These are phyloP conservation scores for Oreocharis arfaki DNA, from an alignment of 2,113 vertebrate species.

Conservation along the genomic window DNA sequence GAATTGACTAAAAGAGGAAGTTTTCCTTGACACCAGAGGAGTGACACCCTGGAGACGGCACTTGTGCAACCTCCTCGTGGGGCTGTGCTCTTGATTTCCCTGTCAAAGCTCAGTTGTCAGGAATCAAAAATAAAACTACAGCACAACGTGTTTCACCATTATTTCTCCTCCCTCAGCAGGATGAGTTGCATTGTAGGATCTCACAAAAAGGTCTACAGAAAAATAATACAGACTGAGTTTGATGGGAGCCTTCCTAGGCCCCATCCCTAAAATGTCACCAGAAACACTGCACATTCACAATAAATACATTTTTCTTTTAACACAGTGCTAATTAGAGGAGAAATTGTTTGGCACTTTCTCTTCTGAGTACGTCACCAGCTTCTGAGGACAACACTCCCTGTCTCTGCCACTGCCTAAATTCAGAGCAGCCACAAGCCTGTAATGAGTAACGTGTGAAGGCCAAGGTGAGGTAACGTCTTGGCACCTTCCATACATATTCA, in stretches of 20 bases:
- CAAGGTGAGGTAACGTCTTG: constrained; percentile 13
- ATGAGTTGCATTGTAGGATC: background rate
- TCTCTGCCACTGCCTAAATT: background rate
- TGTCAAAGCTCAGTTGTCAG: background rate
- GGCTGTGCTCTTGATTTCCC: background rate
- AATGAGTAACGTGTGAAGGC: background rate
- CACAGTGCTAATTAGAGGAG: background rate
- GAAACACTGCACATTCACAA: background rate
- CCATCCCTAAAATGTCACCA: background rate
- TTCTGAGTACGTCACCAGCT: constrained; percentile 4
- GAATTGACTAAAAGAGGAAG: constrained; percentile 79
- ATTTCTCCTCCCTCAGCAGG: background rate
- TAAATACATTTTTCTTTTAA: background rate
- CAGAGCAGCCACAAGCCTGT: background rate
- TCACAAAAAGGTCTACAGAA: background rate
- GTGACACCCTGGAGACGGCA: constrained; percentile 64
- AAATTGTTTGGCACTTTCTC: constrained; percentile 32
- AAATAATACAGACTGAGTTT: background rate
- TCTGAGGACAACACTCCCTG: background rate
- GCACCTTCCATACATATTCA: constrained; percentile 11
- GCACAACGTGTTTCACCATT: background rate
- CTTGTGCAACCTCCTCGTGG: constrained; percentile 49
- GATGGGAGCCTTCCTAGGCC: background rate
- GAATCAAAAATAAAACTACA: background rate
- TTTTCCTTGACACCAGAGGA: constrained; percentile 74